Conservation (phyloP, 2,113 vertebrate species). For the Elanoides forficatus region DNA sequence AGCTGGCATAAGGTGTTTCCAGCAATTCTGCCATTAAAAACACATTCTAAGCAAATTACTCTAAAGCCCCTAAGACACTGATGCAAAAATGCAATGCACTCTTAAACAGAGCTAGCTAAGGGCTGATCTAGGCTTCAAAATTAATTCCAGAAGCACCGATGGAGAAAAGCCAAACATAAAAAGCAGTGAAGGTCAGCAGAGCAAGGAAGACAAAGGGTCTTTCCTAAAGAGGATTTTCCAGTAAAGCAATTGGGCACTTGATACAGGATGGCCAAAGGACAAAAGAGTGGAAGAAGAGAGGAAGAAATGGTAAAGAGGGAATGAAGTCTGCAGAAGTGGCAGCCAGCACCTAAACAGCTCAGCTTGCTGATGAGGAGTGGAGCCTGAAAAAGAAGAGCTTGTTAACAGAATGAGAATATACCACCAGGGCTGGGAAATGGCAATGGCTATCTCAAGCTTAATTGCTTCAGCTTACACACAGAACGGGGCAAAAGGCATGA, state of each 20-base stretch:
- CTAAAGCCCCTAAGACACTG: background rate
- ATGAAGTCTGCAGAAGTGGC: background rate
- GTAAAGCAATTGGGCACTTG: background rate
- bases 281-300: background rate
- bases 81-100: background rate
- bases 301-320: background rate
- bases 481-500: background rate
- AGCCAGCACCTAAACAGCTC: background rate
- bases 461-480: accelerated
- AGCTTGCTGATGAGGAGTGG: background rate
- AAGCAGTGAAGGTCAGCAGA: background rate
- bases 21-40: slow-evolving; percentile 18
- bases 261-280: background rate
- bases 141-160: background rate
- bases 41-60: background rate
- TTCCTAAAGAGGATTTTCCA: background rate
- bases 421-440: background rate
- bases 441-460: too few relatives aligned
- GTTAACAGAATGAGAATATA: background rate
- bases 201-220: background rate
- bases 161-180: background rate
- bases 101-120: background rate
- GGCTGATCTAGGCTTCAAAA: background rate
- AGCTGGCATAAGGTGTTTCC: background rate
- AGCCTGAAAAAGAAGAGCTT: background rate